These are phyloP conservation scores for Isotomurus palustris DNA, from an alignment of 2,888 invertebrate genomes.

Conservation along the genomic window DNA sequence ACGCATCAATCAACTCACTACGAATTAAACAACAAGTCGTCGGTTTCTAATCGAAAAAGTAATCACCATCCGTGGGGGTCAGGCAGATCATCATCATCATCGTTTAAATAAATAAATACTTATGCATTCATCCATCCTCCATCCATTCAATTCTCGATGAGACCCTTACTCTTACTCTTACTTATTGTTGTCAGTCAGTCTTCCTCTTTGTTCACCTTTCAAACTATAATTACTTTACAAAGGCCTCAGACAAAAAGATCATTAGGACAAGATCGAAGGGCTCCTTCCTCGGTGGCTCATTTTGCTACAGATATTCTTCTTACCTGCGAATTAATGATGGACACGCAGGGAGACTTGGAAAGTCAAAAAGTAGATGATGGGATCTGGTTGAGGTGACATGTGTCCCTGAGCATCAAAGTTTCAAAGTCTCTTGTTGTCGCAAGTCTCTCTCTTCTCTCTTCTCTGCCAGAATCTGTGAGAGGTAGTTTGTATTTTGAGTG, in stretches of 20 bases:
- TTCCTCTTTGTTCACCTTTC: not conserved
- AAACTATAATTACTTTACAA: not conserved
- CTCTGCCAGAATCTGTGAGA: too few species aligned
- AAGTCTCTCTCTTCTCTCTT: too few species aligned
- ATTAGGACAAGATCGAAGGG: not conserved
- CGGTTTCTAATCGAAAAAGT: conserved; percentile 24
- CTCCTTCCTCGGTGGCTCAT: too few species aligned
- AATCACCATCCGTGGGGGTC: conserved; percentile 31
- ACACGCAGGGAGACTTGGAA: too few species aligned
- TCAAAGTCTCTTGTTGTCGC: too few species aligned
- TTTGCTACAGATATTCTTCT: too few species aligned
- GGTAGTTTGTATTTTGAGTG: too few species aligned
- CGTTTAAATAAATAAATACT: conserved; percentile 26
- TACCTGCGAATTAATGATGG: too few species aligned
- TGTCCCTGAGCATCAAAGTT: too few species aligned
- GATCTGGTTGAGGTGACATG: too few species aligned
- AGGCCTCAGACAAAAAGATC: not conserved
- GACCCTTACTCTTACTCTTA: not conserved
- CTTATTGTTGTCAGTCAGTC: not conserved
- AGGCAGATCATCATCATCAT: conserved; percentile 27
- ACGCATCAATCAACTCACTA: conserved; percentile 26
- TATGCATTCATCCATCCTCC: conserved; percentile 17
- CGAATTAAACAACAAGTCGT: conserved; percentile 8
- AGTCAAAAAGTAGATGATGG: too few species aligned
- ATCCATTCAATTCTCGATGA: not conserved